phyloP scores from a whole-genome alignment of 1,140 invertebrate genomes.

The Marisa cornuarietis region DNA sequence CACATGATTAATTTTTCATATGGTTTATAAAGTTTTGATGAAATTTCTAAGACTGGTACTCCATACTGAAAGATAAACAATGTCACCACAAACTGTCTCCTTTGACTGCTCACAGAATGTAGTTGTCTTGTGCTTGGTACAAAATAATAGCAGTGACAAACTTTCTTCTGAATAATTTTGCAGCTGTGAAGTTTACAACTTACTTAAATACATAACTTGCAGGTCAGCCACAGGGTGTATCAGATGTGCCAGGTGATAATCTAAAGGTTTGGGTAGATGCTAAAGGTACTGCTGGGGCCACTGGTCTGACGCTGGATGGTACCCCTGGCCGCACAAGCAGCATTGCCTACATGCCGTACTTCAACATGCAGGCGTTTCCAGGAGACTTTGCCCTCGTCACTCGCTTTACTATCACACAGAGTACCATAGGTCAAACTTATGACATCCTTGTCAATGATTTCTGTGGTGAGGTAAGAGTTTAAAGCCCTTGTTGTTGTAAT shows the following conservation, averaged over 20 bases:
- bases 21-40: too few relatives aligned
- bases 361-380: not conserved
- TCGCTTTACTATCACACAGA: not conserved
- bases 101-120: too few relatives aligned
- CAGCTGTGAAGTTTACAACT: not conserved
- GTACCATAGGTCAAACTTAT: not conserved
- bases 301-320: not conserved
- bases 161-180: not conserved
- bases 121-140: too few relatives aligned
- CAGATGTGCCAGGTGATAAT: not conserved
- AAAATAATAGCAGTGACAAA: too few relatives aligned
- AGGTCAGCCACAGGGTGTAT: not conserved
- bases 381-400: not conserved
- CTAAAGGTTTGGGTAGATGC: not conserved
- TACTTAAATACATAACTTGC: not conserved
- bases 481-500: not conserved
- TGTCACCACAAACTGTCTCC: too few relatives aligned
- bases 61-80: too few relatives aligned
- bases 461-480: not conserved
- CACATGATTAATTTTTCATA: too few relatives aligned
- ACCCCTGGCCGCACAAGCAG: not conserved
- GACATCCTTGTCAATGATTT: not conserved
- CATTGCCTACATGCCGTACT: conserved; percentile 12
- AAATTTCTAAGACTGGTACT: too few relatives aligned
- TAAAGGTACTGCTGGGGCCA: not conserved